A percentile compares a stretch with the other conserved stretches of the same genome.
These are phyloP conservation scores for Peromyscus eremicus DNA, from an alignment of 2,797 vertebrate species.

Conservation along the genomic window DNA sequence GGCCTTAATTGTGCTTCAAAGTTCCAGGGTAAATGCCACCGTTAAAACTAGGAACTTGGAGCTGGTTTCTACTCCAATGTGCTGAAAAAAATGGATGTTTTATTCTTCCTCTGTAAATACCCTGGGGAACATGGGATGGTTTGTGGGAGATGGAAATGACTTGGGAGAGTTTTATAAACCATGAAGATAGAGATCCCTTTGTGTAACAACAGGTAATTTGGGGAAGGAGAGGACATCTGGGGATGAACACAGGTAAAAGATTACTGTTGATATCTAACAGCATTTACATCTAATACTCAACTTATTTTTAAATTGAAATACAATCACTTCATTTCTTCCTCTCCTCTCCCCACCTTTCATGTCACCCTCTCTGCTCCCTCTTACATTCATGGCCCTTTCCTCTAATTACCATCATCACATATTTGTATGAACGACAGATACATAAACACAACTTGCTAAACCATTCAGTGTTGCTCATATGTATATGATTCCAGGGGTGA, in stretches of 20 bases:
- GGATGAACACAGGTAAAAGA: conserved; percentile 22
- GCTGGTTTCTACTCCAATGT: conserved; percentile 83
- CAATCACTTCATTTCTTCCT: background rate
- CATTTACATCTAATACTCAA: conserved; percentile 37
- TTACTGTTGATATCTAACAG: conserved; percentile 35
- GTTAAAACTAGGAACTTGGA: conserved; percentile 71
- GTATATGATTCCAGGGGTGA: too few relatives aligned
- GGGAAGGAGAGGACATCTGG: background rate
- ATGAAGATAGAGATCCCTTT: conserved; percentile 77
- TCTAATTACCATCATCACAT: background rate
- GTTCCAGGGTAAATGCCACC: conserved; percentile 77
- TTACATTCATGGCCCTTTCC: background rate
- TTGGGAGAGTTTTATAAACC: conserved; percentile 79
- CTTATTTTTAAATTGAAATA: background rate
- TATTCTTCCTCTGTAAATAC: conserved; percentile 82
- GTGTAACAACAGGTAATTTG: conserved; percentile 71
- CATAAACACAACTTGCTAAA: background rate
- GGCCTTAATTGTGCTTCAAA: conserved; percentile 76
- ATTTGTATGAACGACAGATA: background rate
- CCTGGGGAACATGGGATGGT: conserved; percentile 65
- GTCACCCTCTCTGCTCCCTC: background rate
- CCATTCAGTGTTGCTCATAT: too few relatives aligned
- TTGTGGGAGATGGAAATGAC: conserved; percentile 81
- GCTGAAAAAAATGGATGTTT: conserved; percentile 78
- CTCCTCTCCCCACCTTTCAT: background rate